Conservation (phyloP, 2,797 vertebrate genomes). For the Typhlichthys subterraneus region DNA sequence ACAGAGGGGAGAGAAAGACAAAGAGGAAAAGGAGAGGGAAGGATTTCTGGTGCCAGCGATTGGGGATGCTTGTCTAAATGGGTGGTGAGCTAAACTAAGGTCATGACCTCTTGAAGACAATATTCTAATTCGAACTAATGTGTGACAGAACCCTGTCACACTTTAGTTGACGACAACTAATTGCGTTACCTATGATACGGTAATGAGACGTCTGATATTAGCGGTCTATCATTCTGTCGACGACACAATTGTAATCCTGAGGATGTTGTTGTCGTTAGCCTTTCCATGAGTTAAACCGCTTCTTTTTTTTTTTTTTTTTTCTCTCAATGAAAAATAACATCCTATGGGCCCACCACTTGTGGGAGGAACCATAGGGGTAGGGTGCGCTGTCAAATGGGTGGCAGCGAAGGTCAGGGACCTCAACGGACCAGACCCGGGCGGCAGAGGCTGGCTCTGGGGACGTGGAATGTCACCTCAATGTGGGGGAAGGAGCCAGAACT, state of each 20-base stretch:
- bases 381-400: too few species aligned
- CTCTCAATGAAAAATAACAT: constrained; percentile 12
- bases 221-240: constrained; percentile 29
- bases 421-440: too few species aligned
- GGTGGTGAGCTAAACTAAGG: background rate
- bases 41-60: background rate
- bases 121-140: too few species aligned
- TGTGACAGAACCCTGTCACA: constrained; percentile 7
- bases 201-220: constrained; percentile 34
- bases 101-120: constrained; percentile 4
- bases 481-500: too few species aligned
- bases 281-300: constrained; percentile 44
- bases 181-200: constrained; percentile 22
- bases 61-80: constrained; percentile 1
- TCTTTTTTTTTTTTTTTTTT: background rate
- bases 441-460: too few species aligned
- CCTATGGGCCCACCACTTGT: too few species aligned
- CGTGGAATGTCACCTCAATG: too few species aligned
- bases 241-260: constrained; percentile 1
- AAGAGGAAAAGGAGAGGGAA: background rate
- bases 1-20: constrained; percentile 9
- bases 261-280: constrained; percentile 38
- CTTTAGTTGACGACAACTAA: background rate
- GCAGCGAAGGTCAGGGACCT: too few species aligned
- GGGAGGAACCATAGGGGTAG: too few species aligned